These are phyloP conservation scores for Apodemia mormo DNA, from an alignment of 2,888 invertebrate species.

Conservation along the genomic window DNA sequence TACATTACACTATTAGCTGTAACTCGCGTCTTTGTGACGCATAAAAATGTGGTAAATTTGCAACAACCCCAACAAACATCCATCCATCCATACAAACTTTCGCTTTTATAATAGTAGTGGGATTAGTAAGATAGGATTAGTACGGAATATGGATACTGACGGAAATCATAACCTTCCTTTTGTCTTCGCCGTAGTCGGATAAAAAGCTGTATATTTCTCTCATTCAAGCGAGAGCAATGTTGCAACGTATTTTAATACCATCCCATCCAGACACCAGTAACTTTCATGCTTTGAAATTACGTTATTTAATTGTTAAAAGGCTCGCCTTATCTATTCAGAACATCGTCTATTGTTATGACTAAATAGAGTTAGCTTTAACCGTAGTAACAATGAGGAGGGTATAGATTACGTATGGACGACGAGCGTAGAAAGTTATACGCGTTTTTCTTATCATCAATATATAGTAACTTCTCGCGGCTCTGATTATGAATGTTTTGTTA, in stretches of 20 bases:
- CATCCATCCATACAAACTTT: too few relatives aligned
- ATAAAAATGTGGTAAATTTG: too few relatives aligned
- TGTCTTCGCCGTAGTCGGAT: not conserved
- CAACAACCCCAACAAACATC: too few relatives aligned
- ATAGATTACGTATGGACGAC: slow-evolving; percentile 30
- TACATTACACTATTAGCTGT: not conserved
- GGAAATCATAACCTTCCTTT: too few relatives aligned
- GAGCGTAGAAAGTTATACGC: slow-evolving; percentile 29
- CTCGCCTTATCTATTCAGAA: slow-evolving; percentile 39
- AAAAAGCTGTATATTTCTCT: not conserved
- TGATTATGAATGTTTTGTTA: not conserved
- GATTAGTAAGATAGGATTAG: too few relatives aligned
- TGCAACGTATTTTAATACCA: slow-evolving; percentile 14
- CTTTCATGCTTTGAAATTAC: slow-evolving; percentile 36
- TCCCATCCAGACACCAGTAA: slow-evolving; percentile 21
- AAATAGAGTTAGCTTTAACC: slow-evolving; percentile 37
- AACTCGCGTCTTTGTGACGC: too few relatives aligned
- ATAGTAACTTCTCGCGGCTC: not conserved
- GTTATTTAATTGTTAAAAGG: slow-evolving; percentile 39
- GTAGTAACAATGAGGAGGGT: slow-evolving; percentile 35
- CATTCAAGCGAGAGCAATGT: not conserved
- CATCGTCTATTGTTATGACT: slow-evolving; percentile 40
- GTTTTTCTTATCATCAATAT: slow-evolving; percentile 1
- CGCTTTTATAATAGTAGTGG: too few relatives aligned
- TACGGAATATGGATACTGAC: too few relatives aligned